These are phyloP conservation scores for Dunckerocampus dactyliophorus DNA, from an alignment of 2,113 vertebrate genomes.

Conservation along the genomic window DNA sequence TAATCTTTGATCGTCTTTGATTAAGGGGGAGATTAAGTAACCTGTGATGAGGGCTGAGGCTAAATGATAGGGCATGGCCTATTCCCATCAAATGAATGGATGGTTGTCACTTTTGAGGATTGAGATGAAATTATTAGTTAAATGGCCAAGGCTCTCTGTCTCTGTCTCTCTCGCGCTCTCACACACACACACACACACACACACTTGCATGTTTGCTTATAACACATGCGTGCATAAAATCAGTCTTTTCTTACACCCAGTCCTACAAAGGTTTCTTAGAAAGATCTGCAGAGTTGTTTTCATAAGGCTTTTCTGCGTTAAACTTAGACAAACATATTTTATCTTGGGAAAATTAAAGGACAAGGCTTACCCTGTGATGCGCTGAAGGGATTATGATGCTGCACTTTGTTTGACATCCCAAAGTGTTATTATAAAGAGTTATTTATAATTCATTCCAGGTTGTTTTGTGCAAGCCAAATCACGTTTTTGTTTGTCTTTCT, in stretches of 20 bases:
- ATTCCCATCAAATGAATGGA: constrained; percentile 56
- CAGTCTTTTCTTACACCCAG: constrained; percentile 8
- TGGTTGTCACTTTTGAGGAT: constrained; percentile 49
- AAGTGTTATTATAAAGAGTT: neutral
- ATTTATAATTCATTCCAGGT: constrained; percentile 22
- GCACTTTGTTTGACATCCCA: neutral
- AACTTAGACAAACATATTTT: neutral
- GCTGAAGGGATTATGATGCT: neutral
- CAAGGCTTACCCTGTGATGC: constrained; percentile 11
- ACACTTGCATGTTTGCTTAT: constrained; percentile 7
- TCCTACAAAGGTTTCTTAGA: constrained; percentile 2
- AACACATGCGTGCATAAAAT: neutral
- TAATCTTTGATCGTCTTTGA: constrained; percentile 61
- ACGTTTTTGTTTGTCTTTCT: constrained; percentile 14
- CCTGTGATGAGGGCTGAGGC: constrained; percentile 41
- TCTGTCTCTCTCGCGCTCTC: neutral
- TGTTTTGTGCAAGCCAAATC: constrained; percentile 18
- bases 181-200: constrained; percentile 9
- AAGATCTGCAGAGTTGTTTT: constrained; percentile 10
- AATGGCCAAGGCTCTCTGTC: constrained; percentile 28
- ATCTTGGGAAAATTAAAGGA: constrained; percentile 27
- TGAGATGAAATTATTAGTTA: constrained; percentile 44
- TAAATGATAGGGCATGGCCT: constrained; percentile 59
- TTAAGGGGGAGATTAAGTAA: constrained; percentile 50
- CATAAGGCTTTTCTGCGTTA: constrained; percentile 5